Conservation (phyloP, 2,797 vertebrate species). For the Sitta carolinensis region DNA sequence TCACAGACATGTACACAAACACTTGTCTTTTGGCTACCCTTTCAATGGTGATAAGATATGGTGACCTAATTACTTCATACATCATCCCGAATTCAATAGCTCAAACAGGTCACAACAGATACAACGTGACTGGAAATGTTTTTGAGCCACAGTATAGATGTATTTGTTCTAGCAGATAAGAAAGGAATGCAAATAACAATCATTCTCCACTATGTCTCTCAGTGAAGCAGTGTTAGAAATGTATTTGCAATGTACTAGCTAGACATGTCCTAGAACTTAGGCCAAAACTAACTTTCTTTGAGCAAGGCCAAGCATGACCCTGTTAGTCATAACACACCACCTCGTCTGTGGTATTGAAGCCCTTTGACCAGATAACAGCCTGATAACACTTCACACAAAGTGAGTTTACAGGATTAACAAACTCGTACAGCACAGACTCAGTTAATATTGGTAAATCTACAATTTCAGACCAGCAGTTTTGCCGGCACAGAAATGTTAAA, state of each 20-base stretch:
- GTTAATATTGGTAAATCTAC: background rate
- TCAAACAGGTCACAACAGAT: background rate
- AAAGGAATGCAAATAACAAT: background rate
- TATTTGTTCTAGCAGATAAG: background rate
- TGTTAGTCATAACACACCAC: constrained; percentile 1
- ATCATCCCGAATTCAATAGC: background rate
- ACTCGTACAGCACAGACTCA: background rate
- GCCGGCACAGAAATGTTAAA: background rate
- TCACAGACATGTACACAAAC: background rate
- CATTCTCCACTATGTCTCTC: background rate
- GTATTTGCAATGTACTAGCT: background rate
- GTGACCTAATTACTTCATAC: background rate
- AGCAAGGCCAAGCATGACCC: constrained; percentile 22
- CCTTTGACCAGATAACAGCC: background rate
- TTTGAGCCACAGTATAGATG: background rate
- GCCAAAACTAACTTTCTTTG: background rate
- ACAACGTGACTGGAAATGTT: background rate
- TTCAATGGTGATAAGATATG: background rate
- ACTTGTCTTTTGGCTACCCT: background rate
- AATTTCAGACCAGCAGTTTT: background rate
- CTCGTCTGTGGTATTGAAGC: background rate
- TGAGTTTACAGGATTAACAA: background rate
- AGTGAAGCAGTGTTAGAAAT: background rate
- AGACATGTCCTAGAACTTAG: background rate
- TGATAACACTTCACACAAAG: background rate